phyloP scores from a whole-genome alignment of 37 sponge, comb jelly and placozoan genomes.

The Oscarella lobularis region DNA sequence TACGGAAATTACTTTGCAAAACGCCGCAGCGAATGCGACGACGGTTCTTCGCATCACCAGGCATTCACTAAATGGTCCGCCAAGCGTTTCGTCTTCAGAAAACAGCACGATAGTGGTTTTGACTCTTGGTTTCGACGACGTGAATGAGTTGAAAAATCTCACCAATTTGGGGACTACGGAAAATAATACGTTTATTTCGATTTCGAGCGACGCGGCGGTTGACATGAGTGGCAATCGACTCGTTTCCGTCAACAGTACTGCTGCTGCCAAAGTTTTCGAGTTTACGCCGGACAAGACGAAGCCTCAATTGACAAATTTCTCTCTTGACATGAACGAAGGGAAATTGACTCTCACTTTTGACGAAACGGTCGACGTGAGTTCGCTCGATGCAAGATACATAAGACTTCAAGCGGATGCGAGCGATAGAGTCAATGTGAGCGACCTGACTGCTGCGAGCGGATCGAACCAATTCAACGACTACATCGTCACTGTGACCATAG shows the following conservation, averaged over 20 bases:
- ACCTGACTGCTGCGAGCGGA: not conserved
- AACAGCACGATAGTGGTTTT: conserved; percentile 43
- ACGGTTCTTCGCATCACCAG: conserved; percentile 20
- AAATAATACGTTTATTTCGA: conserved; percentile 6
- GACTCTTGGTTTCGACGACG: conserved; percentile 36
- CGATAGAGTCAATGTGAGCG: not conserved
- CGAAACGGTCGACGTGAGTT: conserved; percentile 56
- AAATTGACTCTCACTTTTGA: conserved; percentile 45
- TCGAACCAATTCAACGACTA: not conserved
- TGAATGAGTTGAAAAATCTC: conserved; percentile 43
- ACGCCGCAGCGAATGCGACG: conserved; percentile 29
- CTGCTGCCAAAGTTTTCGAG: conserved; percentile 8
- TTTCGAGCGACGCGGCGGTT: not conserved
- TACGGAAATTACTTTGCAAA: conserved; percentile 17
- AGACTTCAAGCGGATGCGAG: not conserved
- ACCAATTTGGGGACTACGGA: conserved; percentile 6
- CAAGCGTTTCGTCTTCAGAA: conserved; percentile 5
- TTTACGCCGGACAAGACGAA: conserved; percentile 28
- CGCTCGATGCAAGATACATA: conserved; percentile 2
- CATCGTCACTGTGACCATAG: conserved; percentile 23
- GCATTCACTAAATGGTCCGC: not conserved
- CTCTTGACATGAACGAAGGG: conserved; percentile 36
- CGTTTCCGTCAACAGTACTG: not conserved
- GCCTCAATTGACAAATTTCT: conserved; percentile 22
- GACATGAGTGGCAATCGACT: conserved; percentile 17